Evolutionary conservation across 2,113 vertebrate genomes (phyloP), one percentile per base, ranked within the genome.

Genomic region (Tachuris rubrigastra): DNA sequence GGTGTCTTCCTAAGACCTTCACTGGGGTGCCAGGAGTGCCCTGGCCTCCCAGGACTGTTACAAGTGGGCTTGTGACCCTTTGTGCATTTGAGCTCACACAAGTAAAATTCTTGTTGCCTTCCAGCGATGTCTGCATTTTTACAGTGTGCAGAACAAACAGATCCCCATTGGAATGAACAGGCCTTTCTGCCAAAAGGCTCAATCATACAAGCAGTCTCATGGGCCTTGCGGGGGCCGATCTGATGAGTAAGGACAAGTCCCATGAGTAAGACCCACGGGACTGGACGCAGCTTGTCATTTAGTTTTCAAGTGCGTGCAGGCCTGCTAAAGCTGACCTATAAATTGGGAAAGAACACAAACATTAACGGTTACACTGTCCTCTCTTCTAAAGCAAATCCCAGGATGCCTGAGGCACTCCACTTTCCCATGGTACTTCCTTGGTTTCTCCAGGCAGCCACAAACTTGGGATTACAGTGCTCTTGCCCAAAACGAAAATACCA

Each of bases 181-280:
- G 67, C 58, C 75, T 46, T 89, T 62, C 58, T 92, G 91, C 85
- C 78, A 76, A 87, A 35, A 91, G 80, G 53, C 87, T 94, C 85
- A 82, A 42, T 91, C 87, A 73, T 2, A 56, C 46, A 10, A 62
- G 66, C 66, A 87, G 66, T 10, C 78, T 96, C 86, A 59, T 6
- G 4, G 7, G 60, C 93, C 67, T 93, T 80, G 89, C 42, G 50
- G 87, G 93, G 94, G 90, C 93, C 9, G 59, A 85, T 20, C 14
- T 0, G 42, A 94, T 94, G 93, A 95, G 90, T 96, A 95, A 94
- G 78, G 82, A 93, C 75, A 39, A 69, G 58, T 88, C 50, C 74
- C 95, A 90, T 94, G 93, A 96, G 85, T 96, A 96, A 96, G 94
- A 85, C 85, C 93, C 93, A 73, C 3, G 4, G 89, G 95, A 80